phyloP scores from a whole-genome alignment of 2,797 vertebrate genomes.

The Ptychobarbus kaznakovi region DNA sequence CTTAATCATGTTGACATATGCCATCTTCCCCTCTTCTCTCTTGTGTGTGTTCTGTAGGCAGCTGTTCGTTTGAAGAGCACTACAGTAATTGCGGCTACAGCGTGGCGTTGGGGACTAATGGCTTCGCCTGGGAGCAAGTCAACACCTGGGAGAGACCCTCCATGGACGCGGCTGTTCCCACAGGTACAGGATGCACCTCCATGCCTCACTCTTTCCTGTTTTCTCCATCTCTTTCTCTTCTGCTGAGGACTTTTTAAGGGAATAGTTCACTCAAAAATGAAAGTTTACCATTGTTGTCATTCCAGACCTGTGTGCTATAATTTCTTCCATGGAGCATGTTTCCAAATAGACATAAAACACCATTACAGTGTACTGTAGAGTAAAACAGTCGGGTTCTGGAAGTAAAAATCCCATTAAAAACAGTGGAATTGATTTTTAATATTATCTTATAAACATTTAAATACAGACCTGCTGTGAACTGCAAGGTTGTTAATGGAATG shows the following conservation, averaged over 20 bases:
- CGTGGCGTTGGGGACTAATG: conserved; percentile 93
- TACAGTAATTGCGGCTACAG: conserved; percentile 95
- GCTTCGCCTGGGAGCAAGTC: conserved; percentile 97
- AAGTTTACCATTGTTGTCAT: not conserved
- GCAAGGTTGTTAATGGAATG: not conserved
- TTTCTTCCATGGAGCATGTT: not conserved
- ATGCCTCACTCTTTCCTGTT: not conserved
- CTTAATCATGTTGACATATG: conserved; percentile 75
- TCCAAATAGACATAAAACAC: not conserved
- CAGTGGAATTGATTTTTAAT: not conserved
- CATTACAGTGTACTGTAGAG: not conserved
- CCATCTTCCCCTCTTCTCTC: conserved; percentile 62
- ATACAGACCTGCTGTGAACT: not conserved
- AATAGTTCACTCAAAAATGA: not conserved
- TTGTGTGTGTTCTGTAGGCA: conserved; percentile 75
- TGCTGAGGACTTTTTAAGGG: not conserved
- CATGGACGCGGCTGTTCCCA: conserved; percentile 89
- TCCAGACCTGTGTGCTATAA: not conserved
- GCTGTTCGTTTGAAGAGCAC: conserved; percentile 93
- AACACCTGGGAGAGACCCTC: conserved; percentile 97
- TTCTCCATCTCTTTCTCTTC: conserved; percentile 9
- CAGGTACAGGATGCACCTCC: conserved; percentile 78
- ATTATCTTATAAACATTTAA: not conserved
- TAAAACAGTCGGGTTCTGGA: not conserved
- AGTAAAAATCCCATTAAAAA: not conserved